phyloP scores from a whole-genome alignment of 2,113 vertebrate species.

The Nanorana parkeri region DNA sequence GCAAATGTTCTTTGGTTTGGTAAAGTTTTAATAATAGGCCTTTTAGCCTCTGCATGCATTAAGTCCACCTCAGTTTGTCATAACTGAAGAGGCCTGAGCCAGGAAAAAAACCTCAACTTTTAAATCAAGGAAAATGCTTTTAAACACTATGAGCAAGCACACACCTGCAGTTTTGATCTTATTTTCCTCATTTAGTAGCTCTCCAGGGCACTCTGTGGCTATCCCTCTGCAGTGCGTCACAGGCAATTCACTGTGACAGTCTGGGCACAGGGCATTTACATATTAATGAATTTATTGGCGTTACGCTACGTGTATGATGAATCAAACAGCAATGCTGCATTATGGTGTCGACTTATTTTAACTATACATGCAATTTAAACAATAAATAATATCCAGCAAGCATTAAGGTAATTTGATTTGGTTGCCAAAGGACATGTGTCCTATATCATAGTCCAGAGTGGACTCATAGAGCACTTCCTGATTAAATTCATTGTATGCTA shows the following conservation, averaged over 20 bases:
- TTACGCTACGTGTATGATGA: slow-evolving; percentile 4
- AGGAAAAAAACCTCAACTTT: no score
- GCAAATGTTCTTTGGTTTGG: no score
- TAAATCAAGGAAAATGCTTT: no score
- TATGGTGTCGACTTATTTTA: not conserved
- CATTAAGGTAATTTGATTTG: slow-evolving; percentile 53
- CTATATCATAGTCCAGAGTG: slow-evolving; percentile 17
- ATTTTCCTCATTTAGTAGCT: not conserved
- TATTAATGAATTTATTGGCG: slow-evolving; percentile 7
- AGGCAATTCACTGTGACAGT: not conserved
- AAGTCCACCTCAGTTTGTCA: no score
- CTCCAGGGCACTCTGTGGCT: not conserved
- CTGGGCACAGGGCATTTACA: not conserved
- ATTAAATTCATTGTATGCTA: slow-evolving; percentile 36
- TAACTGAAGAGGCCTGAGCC: no score
- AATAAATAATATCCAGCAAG: slow-evolving; percentile 48
- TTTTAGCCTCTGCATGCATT: no score
- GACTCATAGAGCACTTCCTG: slow-evolving; percentile 41
- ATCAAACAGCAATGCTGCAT: slow-evolving; percentile 27
- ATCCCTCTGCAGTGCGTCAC: not conserved
- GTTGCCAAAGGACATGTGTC: slow-evolving; percentile 45
- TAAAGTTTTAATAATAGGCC: no score
- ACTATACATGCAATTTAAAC: slow-evolving; percentile 19
- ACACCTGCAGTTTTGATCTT: not conserved
- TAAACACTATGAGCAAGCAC: not conserved